These are phyloP conservation scores for Apamea monoglypha DNA, from an alignment of 2,888 invertebrate species.

Conservation along the genomic window DNA sequence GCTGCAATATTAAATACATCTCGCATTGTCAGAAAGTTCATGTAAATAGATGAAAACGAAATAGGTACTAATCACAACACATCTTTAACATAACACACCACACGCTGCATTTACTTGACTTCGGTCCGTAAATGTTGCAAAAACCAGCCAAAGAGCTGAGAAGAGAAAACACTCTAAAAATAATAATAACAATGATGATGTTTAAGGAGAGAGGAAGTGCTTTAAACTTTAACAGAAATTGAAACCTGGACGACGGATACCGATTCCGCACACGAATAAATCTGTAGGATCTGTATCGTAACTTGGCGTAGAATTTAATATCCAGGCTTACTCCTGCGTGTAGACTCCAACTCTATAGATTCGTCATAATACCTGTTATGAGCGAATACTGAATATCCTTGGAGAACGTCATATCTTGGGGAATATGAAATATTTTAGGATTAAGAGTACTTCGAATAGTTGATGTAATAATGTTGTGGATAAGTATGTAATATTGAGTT, in stretches of 20 bases:
- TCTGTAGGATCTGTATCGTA: slow-evolving; percentile 49
- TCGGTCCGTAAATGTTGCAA: too few relatives aligned
- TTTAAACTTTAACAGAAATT: slow-evolving; percentile 31
- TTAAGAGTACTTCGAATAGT: slow-evolving; percentile 30
- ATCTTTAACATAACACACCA: too few relatives aligned
- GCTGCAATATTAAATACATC: too few relatives aligned
- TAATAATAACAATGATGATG: too few relatives aligned
- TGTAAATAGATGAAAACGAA: too few relatives aligned
- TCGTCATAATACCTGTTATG: slow-evolving; percentile 40
- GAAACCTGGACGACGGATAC: slow-evolving; percentile 12
- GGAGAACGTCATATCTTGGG: slow-evolving; percentile 22
- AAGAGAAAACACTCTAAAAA: too few relatives aligned
- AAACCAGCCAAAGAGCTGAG: too few relatives aligned
- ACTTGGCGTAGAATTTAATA: slow-evolving; percentile 56
- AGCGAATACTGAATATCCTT: slow-evolving; percentile 24
- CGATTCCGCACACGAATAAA: slow-evolving; percentile 55
- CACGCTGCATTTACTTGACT: too few relatives aligned
- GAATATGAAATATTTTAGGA: slow-evolving; percentile 42
- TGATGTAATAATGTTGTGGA: slow-evolving; percentile 18
- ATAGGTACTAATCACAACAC: too few relatives aligned
- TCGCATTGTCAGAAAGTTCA: too few relatives aligned
- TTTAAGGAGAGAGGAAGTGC: too few relatives aligned
- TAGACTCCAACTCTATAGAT: slow-evolving; percentile 34
- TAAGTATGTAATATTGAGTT: slow-evolving; percentile 44
- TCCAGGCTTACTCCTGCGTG: slow-evolving; percentile 38